phyloP scores from a whole-genome alignment of 37 sponge, comb jelly and placozoan species.

The Halisarca cf. caerulea region DNA sequence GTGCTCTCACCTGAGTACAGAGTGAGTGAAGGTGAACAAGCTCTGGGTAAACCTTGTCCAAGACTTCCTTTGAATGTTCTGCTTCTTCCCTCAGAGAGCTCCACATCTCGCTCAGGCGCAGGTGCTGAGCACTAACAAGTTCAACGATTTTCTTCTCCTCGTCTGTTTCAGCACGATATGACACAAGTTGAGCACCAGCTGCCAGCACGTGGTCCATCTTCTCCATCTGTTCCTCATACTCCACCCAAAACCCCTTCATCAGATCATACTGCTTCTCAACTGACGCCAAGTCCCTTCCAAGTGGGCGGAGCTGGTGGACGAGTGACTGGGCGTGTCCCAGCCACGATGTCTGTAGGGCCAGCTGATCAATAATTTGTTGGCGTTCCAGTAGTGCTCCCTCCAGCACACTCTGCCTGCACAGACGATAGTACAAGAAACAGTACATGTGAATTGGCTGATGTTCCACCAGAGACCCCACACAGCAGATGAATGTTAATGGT shows the following conservation, averaged over 20 bases:
- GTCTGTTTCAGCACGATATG: neutral
- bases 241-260: conserved; percentile 24
- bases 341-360: conserved; percentile 57
- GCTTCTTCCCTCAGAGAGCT: conserved; percentile 28
- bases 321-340: conserved; percentile 48
- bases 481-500: too few species aligned
- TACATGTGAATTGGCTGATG: too few species aligned
- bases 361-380: conserved; percentile 40
- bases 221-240: conserved; percentile 22
- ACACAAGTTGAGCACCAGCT: neutral
- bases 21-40: conserved; percentile 41
- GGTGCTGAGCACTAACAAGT: conserved; percentile 6
- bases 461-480: too few species aligned
- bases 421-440: too few species aligned
- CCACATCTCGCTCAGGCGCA: conserved; percentile 39
- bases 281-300: conserved; percentile 24
- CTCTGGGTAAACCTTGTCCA: conserved; percentile 39
- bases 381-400: conserved; percentile 58
- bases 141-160: conserved; percentile 17
- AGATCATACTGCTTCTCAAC: conserved; percentile 6
- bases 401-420: conserved; percentile 40
- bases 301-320: conserved; percentile 37
- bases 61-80: conserved; percentile 20
- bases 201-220: conserved; percentile 12
- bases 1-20: conserved; percentile 42